These are phyloP conservation scores for Cremastobaeus sp. DNA, from an alignment of 2,888 invertebrate species.

Conservation along the genomic window DNA sequence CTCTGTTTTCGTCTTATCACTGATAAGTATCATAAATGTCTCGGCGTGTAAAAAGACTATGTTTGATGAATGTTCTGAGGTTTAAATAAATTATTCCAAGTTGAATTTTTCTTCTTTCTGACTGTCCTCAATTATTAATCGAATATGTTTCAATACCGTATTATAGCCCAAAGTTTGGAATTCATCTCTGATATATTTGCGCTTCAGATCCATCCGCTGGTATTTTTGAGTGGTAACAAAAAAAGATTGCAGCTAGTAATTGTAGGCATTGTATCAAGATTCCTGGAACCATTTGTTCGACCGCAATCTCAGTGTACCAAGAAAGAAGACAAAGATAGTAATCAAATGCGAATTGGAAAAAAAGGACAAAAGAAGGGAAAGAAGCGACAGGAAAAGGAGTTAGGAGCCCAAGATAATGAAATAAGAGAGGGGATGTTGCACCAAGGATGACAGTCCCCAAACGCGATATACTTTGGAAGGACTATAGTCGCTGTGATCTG, in stretches of 20 bases:
- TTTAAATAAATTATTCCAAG: conserved; percentile 47
- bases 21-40: no score
- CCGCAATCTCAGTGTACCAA: conserved; percentile 67
- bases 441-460: conserved; percentile 67
- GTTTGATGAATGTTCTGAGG: conserved; percentile 14
- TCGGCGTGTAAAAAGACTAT: conserved; percentile 18
- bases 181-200: no score
- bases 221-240: background rate
- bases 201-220: no score
- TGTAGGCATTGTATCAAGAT: conserved; percentile 63
- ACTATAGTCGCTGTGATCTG: conserved; percentile 58
- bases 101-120: no score
- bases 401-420: conserved; percentile 45
- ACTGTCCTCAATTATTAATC: no score
- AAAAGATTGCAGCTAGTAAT: conserved; percentile 21
- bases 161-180: no score
- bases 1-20: no score
- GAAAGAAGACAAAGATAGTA: conserved; percentile 66
- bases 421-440: conserved; percentile 62
- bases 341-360: conserved; percentile 44
- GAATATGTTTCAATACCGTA: no score
- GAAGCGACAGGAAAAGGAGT: conserved; percentile 62
- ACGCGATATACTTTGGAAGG: conserved; percentile 62
- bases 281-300: conserved; percentile 70
- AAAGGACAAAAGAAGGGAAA: conserved; percentile 55